These are phyloP conservation scores for Euglossa dilemma DNA, from an alignment of 1,140 invertebrate genomes.

Conservation along the genomic window DNA sequence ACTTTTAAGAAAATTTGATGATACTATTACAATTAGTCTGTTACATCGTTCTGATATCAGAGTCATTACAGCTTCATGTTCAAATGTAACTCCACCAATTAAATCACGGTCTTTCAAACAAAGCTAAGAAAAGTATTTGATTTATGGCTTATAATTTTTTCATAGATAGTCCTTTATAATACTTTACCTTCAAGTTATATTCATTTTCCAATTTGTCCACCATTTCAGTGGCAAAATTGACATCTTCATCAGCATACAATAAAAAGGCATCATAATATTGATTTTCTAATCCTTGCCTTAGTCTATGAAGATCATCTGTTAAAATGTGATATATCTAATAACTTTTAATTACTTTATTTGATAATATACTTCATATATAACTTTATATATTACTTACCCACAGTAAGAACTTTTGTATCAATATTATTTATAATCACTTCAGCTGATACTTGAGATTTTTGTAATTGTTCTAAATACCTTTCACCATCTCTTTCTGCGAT, in stretches of 20 bases:
- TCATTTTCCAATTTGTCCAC: slow-evolving; percentile 85
- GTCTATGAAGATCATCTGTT: slow-evolving; percentile 82
- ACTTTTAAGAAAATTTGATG: slow-evolving; percentile 87
- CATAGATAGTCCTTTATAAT: background rate
- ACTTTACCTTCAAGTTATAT: slow-evolving; percentile 84
- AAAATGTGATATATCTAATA: slow-evolving; percentile 53
- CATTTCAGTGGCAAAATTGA: slow-evolving; percentile 85
- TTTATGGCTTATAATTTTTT: slow-evolving; percentile 10
- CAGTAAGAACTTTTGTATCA: slow-evolving; percentile 72
- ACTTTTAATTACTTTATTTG: slow-evolving; percentile 31
- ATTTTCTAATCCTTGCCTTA: slow-evolving; percentile 80
- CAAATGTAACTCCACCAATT: slow-evolving; percentile 85
- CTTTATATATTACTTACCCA: slow-evolving; percentile 71
- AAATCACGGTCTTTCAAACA: slow-evolving; percentile 88
- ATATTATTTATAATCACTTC: slow-evolving; percentile 57
- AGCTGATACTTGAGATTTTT: slow-evolving; percentile 62
- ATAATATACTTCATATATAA: slow-evolving; percentile 14
- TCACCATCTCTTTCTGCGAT: slow-evolving; percentile 77
- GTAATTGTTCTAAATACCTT: slow-evolving; percentile 69
- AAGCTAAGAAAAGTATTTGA: slow-evolving; percentile 80
- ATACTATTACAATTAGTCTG: slow-evolving; percentile 88
- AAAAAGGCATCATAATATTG: slow-evolving; percentile 88
- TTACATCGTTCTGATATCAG: slow-evolving; percentile 89
- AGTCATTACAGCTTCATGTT: slow-evolving; percentile 87
- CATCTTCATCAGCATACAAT: slow-evolving; percentile 87